Percentiles rank a stretch among this genome's conserved stretches.
Conservation (phyloP, 2,888 invertebrate species). For the Tetropium fuscum region DNA sequence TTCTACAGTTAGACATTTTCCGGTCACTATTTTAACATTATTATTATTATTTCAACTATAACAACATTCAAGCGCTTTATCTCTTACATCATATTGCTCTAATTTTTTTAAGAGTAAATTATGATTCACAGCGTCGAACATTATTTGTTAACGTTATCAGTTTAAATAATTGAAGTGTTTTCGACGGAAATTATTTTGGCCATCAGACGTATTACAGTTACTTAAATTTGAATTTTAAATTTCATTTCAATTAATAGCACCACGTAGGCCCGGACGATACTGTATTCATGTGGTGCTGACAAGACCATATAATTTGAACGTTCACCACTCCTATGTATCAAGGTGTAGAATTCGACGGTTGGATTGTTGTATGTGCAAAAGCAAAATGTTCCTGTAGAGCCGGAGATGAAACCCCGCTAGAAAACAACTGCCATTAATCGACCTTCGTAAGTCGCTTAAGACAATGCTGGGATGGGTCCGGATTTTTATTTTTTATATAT, state of each 20-base stretch:
- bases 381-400: constrained; percentile 5
- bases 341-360: constrained; percentile 11
- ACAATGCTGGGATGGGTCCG: constrained; percentile 25
- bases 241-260: constrained; percentile 38
- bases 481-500: constrained; percentile 11
- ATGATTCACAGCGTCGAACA: too few relatives aligned
- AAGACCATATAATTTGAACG: constrained; percentile 32
- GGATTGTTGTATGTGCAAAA: constrained; percentile 11
- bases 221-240: constrained; percentile 35
- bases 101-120: too few relatives aligned
- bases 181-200: too few relatives aligned
- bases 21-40: too few relatives aligned
- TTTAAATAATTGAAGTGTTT: too few relatives aligned
- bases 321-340: constrained; percentile 25
- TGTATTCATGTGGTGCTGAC: constrained; percentile 34
- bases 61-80: too few relatives aligned
- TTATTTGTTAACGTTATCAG: too few relatives aligned
- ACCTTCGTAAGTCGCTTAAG: constrained; percentile 11
- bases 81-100: too few relatives aligned
- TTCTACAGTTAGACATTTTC: too few relatives aligned
- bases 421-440: constrained; percentile 22
- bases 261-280: constrained; percentile 39
- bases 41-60: too few relatives aligned
- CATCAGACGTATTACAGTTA: too few relatives aligned
- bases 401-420: constrained; percentile 5